Conservation (phyloP, 2,113 vertebrate species). For the Casuarius casuarius region DNA sequence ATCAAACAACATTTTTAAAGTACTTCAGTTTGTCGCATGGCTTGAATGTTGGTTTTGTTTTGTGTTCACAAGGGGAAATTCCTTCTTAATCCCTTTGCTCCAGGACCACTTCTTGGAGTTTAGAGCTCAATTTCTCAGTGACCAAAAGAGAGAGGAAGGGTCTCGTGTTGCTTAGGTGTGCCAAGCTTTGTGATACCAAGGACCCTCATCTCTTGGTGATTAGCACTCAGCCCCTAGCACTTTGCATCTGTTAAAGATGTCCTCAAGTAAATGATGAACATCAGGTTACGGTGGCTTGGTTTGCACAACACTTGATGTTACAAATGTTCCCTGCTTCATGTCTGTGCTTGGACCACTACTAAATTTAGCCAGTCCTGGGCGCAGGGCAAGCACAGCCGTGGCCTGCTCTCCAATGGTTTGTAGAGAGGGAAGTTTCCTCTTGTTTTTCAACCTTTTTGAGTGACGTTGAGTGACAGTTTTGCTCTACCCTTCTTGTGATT, state of each 20-base stretch:
- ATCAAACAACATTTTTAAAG: not conserved
- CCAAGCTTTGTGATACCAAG: accelerated
- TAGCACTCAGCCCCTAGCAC: not conserved
- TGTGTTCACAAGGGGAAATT: not conserved
- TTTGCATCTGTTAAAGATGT: not conserved
- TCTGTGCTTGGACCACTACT: conserved; percentile 40
- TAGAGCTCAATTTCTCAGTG: not conserved
- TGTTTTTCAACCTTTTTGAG: not conserved
- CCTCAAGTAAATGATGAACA: conserved; percentile 9
- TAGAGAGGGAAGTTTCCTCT: not conserved
- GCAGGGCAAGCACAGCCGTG: not conserved
- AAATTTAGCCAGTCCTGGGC: conserved; percentile 36
- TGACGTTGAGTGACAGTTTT: not conserved
- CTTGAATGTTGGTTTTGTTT: not conserved
- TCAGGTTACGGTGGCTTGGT: not conserved
- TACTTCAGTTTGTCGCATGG: accelerated
- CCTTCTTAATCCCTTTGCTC: not conserved
- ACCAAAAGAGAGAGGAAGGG: not conserved
- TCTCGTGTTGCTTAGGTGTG: accelerated
- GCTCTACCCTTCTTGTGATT: not conserved
- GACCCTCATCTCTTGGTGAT: not conserved
- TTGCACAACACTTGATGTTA: conserved; percentile 5
- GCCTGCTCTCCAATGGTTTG: not conserved
- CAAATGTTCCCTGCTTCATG: not conserved
- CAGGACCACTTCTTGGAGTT: not conserved